phyloP scores from a whole-genome alignment of 2,113 vertebrate species.

The Pardalotus punctatus region DNA sequence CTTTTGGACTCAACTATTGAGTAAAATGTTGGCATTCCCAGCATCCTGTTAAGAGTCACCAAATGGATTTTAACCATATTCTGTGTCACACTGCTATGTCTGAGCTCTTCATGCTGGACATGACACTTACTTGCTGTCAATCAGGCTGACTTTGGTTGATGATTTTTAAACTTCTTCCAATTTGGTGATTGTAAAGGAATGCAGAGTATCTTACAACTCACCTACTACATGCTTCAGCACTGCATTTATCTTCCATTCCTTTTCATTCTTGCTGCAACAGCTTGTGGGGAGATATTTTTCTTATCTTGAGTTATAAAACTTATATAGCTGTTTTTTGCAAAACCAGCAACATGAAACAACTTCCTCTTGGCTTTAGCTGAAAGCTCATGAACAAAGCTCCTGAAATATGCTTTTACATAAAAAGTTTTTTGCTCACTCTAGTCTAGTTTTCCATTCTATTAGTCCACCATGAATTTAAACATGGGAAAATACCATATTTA shows the following conservation, averaged over 20 bases:
- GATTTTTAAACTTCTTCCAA: neutral
- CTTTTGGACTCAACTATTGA: neutral
- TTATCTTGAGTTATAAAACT: conserved; percentile 24
- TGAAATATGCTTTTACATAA: neutral
- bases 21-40: neutral
- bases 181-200: neutral
- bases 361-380: neutral
- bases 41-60: neutral
- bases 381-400: neutral
- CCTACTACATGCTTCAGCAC: neutral
- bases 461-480: neutral
- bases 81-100: neutral
- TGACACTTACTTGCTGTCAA: neutral
- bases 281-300: neutral
- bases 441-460: neutral
- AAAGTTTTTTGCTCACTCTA: neutral
- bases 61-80: neutral
- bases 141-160: neutral
- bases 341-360: conserved; percentile 1
- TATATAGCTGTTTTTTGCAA: neutral
- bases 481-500: neutral
- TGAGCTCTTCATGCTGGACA: neutral
- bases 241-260: neutral
- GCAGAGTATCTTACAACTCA: neutral
- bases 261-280: neutral